These are phyloP conservation scores for Laticauda colubrina DNA, from an alignment of 2,113 vertebrate species.

Conservation along the genomic window DNA sequence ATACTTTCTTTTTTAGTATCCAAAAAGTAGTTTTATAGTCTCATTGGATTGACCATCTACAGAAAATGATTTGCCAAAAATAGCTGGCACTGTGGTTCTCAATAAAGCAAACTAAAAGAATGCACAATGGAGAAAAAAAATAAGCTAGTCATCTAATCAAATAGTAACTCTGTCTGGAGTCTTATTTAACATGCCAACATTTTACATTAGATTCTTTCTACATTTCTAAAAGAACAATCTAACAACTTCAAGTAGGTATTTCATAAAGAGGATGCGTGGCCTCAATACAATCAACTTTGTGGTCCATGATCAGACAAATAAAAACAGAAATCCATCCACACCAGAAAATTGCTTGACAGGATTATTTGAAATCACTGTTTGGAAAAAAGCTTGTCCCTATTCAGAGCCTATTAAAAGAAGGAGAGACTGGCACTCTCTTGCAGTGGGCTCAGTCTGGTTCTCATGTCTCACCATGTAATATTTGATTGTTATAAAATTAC, in stretches of 20 bases:
- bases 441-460: neutral
- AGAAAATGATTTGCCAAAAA: neutral
- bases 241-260: neutral
- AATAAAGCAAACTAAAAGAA: neutral
- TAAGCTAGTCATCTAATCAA: neutral
- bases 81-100: neutral
- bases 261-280: neutral
- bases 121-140: neutral
- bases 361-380: neutral
- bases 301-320: neutral
- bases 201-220: neutral
- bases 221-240: too few relatives aligned
- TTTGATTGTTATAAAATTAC: slow-evolving; percentile 18
- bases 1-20: neutral
- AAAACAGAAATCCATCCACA: neutral
- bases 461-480: neutral
- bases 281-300: neutral
- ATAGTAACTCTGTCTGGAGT: neutral
- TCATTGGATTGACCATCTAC: neutral
- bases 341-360: neutral
- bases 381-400: neutral
- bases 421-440: neutral
- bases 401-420: neutral
- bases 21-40: neutral
- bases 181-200: neutral